Base-by-base conservation (phyloP, 2,888 invertebrate genomes). In the Eupithecia abbreviata region DNA sequence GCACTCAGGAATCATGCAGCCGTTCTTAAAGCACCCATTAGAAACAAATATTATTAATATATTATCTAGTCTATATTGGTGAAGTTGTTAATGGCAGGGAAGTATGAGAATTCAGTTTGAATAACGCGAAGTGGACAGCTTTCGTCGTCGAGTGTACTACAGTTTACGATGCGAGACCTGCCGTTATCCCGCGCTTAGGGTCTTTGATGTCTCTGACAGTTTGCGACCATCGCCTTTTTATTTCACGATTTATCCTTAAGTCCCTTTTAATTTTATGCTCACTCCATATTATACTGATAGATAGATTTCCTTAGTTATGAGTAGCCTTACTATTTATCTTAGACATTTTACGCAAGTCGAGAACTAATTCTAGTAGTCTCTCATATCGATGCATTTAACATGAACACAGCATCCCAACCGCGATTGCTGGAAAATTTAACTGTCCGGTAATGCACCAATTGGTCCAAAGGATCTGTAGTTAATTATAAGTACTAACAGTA, bases 131-230 rank as follows among this genome's bases (percentile, higher is more conserved):
- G 42, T 45, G 68, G 69, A 69, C 30, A 47, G 18, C 43, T 68
- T 41, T 3, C 3, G 69, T 69, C 45, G 69, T 47, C 13, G 69
- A 69, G 69, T 47, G 69, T 77, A 62, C 30, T 42, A 75, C 80
- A 79, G 76, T 84, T 84, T 82, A 82, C 83, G 82, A 82, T 80
- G 81, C 82, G 73, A 82, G 82, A 83, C 79, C 82, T 80, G 77
- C 78, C 82, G 81, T 83, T 84, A 86, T 84, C 80, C 81, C 82
- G 80, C 77, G 77, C 75, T 80, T 77, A 83, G 7, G 45, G 74
- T 30, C 87, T 86, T 87, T 85, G 85, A 85, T 85, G 85, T 85
- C 78, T 78, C 73, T 80, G 81, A 78, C 80, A 78, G 81, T 79
- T 81, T 83, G 80, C 79, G 80, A 80, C 71, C 80, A 78, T 80